Conservation (phyloP, 2,113 vertebrate species). For the Globicephala melas region DNA sequence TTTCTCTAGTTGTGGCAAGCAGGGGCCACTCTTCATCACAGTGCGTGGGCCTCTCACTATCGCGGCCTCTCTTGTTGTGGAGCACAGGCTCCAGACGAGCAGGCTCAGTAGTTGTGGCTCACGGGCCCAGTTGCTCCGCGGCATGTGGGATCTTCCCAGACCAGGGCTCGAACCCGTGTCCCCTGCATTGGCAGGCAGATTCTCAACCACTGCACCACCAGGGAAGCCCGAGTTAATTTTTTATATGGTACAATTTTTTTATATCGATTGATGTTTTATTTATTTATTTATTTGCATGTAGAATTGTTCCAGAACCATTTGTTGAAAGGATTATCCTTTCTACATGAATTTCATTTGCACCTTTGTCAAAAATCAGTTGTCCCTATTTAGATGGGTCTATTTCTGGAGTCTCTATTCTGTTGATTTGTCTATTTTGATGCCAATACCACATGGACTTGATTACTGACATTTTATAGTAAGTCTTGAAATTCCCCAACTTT, state of each 20-base stretch:
- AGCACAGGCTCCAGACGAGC: too few species aligned
- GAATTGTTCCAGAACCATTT: background rate
- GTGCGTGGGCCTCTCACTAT: too few species aligned
- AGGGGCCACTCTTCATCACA: too few species aligned
- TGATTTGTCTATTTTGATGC: background rate
- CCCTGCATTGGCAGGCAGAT: too few species aligned
- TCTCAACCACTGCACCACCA: too few species aligned
- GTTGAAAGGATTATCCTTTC: background rate
- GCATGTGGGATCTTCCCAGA: too few species aligned
- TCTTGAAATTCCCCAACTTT: background rate
- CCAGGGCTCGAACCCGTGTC: too few species aligned
- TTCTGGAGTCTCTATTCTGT: background rate
- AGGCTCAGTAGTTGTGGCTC: too few species aligned
- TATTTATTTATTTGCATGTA: background rate
- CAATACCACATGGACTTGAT: background rate
- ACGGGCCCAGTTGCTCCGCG: too few species aligned
- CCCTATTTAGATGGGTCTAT: background rate
- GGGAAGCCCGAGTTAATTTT: background rate
- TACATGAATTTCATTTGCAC: background rate
- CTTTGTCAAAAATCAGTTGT: background rate
- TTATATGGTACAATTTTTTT: background rate
- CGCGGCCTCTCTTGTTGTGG: too few species aligned
- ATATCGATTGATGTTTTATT: background rate
- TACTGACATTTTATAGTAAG: background rate
- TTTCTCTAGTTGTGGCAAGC: too few species aligned